Conservation (phyloP, 2,797 vertebrate species). For the Falco novaeseelandiae region DNA sequence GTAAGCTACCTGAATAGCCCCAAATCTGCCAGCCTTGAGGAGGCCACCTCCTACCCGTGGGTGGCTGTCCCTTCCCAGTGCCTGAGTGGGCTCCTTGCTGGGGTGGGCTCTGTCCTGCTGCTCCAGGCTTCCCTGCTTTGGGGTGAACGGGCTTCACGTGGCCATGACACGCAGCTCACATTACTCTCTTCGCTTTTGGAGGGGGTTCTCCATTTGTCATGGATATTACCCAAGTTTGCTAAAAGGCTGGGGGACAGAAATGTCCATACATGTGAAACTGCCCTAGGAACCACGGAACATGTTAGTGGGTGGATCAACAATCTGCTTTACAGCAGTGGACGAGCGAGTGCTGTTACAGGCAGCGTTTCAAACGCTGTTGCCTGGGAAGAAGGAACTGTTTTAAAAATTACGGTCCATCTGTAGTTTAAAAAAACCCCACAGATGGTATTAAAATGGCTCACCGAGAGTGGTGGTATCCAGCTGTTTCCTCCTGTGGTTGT, state of each 20-base stretch:
- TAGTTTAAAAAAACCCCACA: neutral
- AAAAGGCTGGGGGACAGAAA: neutral
- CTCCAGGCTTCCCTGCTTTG: neutral
- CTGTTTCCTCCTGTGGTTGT: neutral
- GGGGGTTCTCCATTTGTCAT: neutral
- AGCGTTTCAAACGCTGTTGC: neutral
- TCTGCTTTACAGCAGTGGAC: neutral
- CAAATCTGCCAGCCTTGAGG: neutral
- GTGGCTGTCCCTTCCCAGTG: neutral
- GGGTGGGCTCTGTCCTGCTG: neutral
- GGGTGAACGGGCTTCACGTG: neutral
- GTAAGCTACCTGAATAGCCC: neutral
- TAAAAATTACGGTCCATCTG: neutral
- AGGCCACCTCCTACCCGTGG: neutral
- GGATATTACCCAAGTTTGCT: neutral
- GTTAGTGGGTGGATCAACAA: neutral
- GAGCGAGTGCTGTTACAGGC: neutral
- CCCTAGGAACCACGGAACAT: neutral
- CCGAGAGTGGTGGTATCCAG: neutral
- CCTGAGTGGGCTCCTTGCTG: accelerated
- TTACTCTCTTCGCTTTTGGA: neutral
- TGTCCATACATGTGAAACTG: neutral
- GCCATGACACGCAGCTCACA: accelerated
- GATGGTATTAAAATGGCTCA: neutral
- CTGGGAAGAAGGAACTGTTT: neutral